phyloP scores from a whole-genome alignment of 2,797 vertebrate genomes.

The Clarias laeviceps region DNA sequence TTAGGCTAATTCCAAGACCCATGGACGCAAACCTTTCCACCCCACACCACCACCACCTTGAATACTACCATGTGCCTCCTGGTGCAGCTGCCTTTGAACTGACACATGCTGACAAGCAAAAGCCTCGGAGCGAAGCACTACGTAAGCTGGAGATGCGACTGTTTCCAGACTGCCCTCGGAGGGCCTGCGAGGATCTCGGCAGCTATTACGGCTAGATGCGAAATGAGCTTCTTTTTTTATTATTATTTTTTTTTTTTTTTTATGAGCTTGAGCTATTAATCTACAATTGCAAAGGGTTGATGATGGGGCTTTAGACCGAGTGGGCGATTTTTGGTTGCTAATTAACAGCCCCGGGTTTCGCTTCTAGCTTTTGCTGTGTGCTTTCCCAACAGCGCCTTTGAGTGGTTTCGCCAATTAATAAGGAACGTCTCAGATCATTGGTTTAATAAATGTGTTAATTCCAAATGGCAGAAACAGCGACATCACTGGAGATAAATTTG shows the following conservation, averaged over 20 bases:
- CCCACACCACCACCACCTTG: not conserved
- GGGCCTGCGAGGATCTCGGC: conserved; percentile 12
- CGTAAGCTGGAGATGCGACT: not conserved
- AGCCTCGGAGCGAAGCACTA: not conserved
- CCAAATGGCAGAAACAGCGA: conserved; percentile 69
- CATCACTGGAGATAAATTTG: conserved; percentile 72
- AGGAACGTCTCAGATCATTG: conserved; percentile 70
- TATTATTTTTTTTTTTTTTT: conserved; percentile 33
- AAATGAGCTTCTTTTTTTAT: conserved; percentile 22
- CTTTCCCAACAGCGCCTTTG: conserved; percentile 59
- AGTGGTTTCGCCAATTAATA: conserved; percentile 68
- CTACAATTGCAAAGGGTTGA: conserved; percentile 32
- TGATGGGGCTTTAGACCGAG: conserved; percentile 53
- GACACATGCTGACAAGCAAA: conserved; percentile 53
- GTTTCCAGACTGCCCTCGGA: not conserved
- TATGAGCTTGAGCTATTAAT: conserved; percentile 48
- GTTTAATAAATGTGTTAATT: conserved; percentile 82
- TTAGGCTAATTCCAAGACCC: conserved; percentile 12
- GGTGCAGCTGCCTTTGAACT: conserved; percentile 57
- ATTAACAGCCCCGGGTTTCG: conserved; percentile 70
- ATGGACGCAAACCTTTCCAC: not conserved
- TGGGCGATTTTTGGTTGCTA: conserved; percentile 65
- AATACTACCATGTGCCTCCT: conserved; percentile 38
- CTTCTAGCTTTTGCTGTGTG: conserved; percentile 59
- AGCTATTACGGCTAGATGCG: conserved; percentile 11